Base-by-base conservation (phyloP, 2,888 invertebrate species). In the Baronia brevicornis region DNA sequence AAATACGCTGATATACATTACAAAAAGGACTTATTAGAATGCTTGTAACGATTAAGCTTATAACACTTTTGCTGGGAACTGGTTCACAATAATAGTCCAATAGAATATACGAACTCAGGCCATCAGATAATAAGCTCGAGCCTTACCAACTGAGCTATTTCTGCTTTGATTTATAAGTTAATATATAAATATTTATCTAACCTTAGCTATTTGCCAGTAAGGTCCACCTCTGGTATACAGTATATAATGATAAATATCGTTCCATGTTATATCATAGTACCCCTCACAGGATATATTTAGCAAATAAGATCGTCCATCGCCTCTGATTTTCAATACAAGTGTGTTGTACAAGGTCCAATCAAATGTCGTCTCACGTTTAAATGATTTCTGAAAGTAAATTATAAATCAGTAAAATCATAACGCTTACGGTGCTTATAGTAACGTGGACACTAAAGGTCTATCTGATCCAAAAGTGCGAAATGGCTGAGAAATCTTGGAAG, bases 151-250 rank as follows among this genome's bases (percentile, higher is more conserved):
- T n/a, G n/a, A n/a, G n/a, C n/a, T n/a, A n/a, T n/a, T n/a, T n/a
- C n/a, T n/a, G n/a, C n/a, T n/a, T n/a, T n/a, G n/a, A n/a, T n/a
- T n/a, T n/a, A n/a, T n/a, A n/a, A n/a, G n/a, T n/a, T n/a, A n/a
- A n/a, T n/a, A n/a, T n/a, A n/a, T n/a, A n/a, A n/a, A n/a, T n/a
- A n/a, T n/a, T n/a, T n/a, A n/a, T n/a, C n/a, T n/a, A n/a, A 94
- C 94, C 87, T 91, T 94, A 12, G 92, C 89, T 40, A 89, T 79
- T 84, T 99, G 98, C 99, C 99, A 99, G 66, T 99, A 98, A 0
- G 99, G 99, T 0, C 98, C 98, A 19, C 99, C 99, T 72, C 97
- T 89, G 0, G 99, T 99, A 62, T 90, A 95, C 3, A 99, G 74
- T 0, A 92, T 89, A 70, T 91, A 98, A 54, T 91, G 90, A 65